Percentiles rank a stretch among this genome's conserved stretches.
Evolutionary conservation across 2,797 vertebrate genomes (phyloP).

Genomic region (Macropodus opercularis): DNA sequence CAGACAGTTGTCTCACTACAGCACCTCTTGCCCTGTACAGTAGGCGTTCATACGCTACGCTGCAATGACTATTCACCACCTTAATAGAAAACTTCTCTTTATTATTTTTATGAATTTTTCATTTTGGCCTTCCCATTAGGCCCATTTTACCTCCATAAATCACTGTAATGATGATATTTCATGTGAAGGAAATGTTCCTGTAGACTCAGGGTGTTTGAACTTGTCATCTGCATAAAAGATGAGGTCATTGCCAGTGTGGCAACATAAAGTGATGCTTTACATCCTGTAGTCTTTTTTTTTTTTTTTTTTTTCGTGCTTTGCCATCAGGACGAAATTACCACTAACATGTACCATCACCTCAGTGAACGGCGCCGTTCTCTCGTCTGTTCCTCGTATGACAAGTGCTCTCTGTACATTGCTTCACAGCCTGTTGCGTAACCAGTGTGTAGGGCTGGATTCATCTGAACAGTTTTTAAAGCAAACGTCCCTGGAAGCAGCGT

Average conservation of each 20-base stretch:
- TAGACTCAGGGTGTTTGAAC: conserved; percentile 44
- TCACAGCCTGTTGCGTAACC: conserved; percentile 63
- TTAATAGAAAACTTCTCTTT: conserved; percentile 15
- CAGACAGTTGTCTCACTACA: no score
- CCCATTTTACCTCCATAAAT: conserved; percentile 16
- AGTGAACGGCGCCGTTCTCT: conserved; percentile 9
- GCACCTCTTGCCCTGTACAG: no score
- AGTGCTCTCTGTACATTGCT: conserved; percentile 23
- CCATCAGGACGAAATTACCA: background rate
- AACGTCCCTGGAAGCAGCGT: conserved; percentile 34
- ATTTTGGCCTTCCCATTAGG: background rate
- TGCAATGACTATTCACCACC: conserved; percentile 10
- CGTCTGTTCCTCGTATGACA: conserved; percentile 23
- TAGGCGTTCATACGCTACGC: no score
- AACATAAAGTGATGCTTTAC: conserved; percentile 10
- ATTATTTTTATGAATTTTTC: conserved; percentile 10
- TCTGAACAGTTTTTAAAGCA: conserved; percentile 20
- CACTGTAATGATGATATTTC: conserved; percentile 42
- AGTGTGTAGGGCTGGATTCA: conserved; percentile 42
- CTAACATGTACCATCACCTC: conserved; percentile 16
- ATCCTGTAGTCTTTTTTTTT: background rate
- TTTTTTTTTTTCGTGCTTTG: background rate
- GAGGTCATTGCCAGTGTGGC: conserved; percentile 32
- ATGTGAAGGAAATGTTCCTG: conserved; percentile 28
- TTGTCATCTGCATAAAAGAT: conserved; percentile 52